A percentile compares a stretch with the other conserved stretches of the same genome.
These are phyloP conservation scores for Timema cristinae DNA, from an alignment of 2,888 invertebrate genomes.

Conservation along the genomic window DNA sequence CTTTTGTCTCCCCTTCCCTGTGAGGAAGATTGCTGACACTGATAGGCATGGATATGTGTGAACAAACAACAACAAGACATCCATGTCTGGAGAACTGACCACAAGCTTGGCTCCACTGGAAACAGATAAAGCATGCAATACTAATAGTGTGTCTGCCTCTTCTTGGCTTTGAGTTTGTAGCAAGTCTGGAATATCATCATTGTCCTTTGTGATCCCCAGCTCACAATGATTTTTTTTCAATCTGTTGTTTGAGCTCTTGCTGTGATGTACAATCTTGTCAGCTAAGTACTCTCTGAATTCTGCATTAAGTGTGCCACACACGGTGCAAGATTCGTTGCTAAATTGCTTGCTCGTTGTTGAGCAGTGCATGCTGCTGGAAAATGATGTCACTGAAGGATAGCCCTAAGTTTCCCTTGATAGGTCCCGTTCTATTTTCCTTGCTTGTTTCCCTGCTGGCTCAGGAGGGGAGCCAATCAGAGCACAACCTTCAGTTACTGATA, in stretches of 20 bases:
- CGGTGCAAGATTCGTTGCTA: no score
- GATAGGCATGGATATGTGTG: neutral
- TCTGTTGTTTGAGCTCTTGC: neutral
- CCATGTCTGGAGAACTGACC: neutral
- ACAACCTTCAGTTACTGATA: no score
- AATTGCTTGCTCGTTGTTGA: no score
- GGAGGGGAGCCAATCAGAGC: no score
- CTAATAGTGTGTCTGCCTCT: neutral
- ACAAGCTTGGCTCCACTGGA: neutral
- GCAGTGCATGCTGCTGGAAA: no score
- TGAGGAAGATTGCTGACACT: neutral
- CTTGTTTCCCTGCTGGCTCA: no score
- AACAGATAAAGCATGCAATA: neutral
- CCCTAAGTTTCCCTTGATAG: no score
- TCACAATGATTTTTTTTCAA: neutral
- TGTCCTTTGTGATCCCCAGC: neutral
- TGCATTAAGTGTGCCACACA: no score
- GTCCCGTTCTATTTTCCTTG: no score
- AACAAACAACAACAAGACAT: constrained; percentile 6
- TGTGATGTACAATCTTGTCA: neutral
- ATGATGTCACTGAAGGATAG: no score
- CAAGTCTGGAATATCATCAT: neutral
- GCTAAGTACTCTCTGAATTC: neutral
- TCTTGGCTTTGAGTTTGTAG: neutral
- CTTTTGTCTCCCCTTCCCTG: constrained; percentile 5